Base-by-base conservation (phyloP, 2,888 invertebrate species). In the Pollenia angustigena region DNA sequence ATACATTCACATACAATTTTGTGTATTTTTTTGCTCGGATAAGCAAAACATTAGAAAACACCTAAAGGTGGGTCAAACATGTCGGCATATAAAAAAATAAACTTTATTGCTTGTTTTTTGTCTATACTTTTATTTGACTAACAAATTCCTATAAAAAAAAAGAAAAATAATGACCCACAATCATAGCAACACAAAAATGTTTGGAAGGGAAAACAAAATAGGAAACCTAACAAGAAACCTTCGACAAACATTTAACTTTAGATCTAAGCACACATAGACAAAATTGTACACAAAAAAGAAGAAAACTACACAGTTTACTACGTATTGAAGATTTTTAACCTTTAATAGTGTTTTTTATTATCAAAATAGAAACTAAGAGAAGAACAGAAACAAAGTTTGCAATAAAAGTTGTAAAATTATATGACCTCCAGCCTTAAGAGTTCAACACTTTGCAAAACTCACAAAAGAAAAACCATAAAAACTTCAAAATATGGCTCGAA, bases 31-130 rank as follows among this genome's bases (percentile, higher is more conserved):
- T 64, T 64, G 80, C 44, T 12, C 18, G 46, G 58, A 74, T 69
- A 80, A 76, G 66, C 62, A 64, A 60, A 85, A 81, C 18, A 46
- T 58, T 11, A 14, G 32, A 50, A 44, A 85, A 66, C 50, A 81
- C 72, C 50, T 81, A 76, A 86, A 86, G 83, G 80, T 86, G 76
- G 80, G 83, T 74, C 83, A 76, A 72, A 81, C 66, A 66, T 83
- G 75, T 71, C 75, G 75, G 23, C 72, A 79, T 48, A 56, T 54
- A 60, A 52, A 46, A 44, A 44, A 48, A n/a, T 52, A 56, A 56
- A 1, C 56, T 69, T 64, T 48, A 0, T 40, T n/a, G 54, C 16
- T 60, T 42, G 23, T 62, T 46, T n/a, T 44, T 52, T 75, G 16
- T 52, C 14, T 75, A n/a, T 42, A 42, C 54, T 9, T 56, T 40